These are phyloP conservation scores for Perodicticus potto DNA, from an alignment of 2,797 vertebrate genomes.

Conservation along the genomic window DNA sequence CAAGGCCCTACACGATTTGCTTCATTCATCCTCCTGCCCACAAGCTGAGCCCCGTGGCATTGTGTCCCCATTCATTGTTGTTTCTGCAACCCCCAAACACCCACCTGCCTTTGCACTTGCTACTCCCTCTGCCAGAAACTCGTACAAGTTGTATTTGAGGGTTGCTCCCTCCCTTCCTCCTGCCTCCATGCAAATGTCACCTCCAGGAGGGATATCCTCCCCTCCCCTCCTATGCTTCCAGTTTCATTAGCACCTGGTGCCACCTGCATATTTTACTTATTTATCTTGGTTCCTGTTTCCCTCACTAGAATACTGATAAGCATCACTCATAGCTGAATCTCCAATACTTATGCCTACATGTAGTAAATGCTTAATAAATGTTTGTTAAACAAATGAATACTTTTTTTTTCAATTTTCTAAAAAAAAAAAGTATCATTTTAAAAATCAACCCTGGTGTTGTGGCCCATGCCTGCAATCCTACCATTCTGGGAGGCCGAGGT, in stretches of 20 bases:
- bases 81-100: not conserved
- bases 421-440: not conserved
- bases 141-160: not conserved
- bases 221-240: not conserved
- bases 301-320: not conserved
- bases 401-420: not conserved
- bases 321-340: not conserved
- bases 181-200: not conserved
- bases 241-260: not conserved
- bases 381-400: not conserved
- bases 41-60: too few relatives aligned
- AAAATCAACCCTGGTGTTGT: not conserved
- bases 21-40: not conserved
- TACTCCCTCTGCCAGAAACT: not conserved
- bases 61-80: too few relatives aligned
- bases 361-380: not conserved
- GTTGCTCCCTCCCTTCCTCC: not conserved
- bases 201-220: not conserved
- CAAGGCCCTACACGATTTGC: not conserved
- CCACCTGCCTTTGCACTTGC: too few relatives aligned
- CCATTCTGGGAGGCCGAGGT: not conserved
- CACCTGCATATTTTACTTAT: fast-evolving
- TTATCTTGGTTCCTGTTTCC: not conserved
- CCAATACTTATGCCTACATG: not conserved
- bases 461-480: not conserved